These are phyloP conservation scores for Hypolimnas misippus DNA, from an alignment of 2,888 invertebrate species.

Conservation along the genomic window DNA sequence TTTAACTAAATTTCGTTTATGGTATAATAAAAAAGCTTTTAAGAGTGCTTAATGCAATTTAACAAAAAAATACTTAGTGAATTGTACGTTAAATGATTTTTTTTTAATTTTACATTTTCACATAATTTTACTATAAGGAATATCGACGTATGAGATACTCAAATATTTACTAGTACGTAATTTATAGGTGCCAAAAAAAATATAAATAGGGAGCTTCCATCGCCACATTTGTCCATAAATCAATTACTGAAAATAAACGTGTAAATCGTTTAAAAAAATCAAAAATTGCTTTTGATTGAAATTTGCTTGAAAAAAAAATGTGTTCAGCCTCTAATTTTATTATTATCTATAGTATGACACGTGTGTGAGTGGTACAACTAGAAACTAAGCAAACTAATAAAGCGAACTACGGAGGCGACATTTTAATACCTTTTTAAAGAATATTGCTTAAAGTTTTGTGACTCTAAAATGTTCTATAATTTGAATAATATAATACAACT, in stretches of 20 bases:
- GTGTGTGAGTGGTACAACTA: slow-evolving; percentile 14
- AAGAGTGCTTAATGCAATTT: not conserved
- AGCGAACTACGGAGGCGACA: slow-evolving; percentile 30
- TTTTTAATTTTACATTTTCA: not conserved
- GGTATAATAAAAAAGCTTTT: too few species aligned
- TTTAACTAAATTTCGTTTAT: too few species aligned
- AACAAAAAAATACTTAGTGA: not conserved
- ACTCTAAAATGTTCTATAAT: slow-evolving; percentile 23
- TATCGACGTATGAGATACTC: not conserved
- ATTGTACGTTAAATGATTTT: not conserved
- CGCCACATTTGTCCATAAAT: not conserved
- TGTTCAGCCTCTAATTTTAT: slow-evolving; percentile 33
- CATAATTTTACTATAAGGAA: not conserved
- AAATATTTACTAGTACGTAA: not conserved
- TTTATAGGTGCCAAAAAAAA: slow-evolving; percentile 8
- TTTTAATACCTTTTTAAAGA: slow-evolving; percentile 23
- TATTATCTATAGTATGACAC: slow-evolving; percentile 42
- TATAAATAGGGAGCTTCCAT: not conserved
- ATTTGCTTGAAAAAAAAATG: not conserved
- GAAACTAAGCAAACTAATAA: slow-evolving; percentile 29
- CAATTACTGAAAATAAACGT: not conserved
- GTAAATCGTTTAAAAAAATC: not conserved
- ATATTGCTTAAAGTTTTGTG: slow-evolving; percentile 24
- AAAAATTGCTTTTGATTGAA: not conserved
- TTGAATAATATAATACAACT: slow-evolving; percentile 45